Conservation (phyloP, 2,797 vertebrate genomes). For the Argya squamiceps region DNA sequence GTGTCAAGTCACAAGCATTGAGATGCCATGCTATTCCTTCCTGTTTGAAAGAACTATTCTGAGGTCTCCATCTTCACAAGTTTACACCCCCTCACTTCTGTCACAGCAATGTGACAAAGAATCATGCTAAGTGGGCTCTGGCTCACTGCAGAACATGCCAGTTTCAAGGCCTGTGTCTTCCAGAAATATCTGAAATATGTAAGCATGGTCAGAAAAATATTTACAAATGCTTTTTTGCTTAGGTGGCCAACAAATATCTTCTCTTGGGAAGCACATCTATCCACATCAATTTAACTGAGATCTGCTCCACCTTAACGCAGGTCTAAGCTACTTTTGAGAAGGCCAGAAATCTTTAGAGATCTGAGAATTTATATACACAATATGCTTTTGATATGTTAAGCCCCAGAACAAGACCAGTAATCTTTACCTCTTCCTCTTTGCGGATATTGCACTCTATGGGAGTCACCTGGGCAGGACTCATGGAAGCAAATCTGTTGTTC, state of each 20-base stretch:
- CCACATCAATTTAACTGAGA: neutral
- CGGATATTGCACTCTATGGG: conserved; percentile 90
- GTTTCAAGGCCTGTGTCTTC: neutral
- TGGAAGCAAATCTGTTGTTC: conserved; percentile 70
- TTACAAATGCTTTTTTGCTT: neutral
- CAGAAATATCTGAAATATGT: neutral
- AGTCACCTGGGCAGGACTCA: conserved; percentile 76
- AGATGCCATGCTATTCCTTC: neutral
- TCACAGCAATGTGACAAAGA: neutral
- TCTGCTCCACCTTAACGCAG: neutral
- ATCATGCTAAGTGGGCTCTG: neutral
- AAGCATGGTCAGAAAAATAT: neutral
- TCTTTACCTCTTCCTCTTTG: conserved; percentile 86
- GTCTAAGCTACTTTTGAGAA: neutral
- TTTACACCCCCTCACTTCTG: neutral
- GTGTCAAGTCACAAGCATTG: neutral
- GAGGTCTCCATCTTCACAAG: neutral
- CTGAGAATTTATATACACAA: neutral
- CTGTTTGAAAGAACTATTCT: neutral
- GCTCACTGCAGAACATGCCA: neutral
- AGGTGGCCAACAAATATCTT: neutral
- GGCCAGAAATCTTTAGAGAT: neutral
- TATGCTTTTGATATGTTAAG: neutral
- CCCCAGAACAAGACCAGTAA: neutral
- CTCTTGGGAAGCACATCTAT: neutral